Evolutionary conservation across 1,140 invertebrate species (phyloP).

Genomic region (Schlechtendalia chinensis): DNA sequence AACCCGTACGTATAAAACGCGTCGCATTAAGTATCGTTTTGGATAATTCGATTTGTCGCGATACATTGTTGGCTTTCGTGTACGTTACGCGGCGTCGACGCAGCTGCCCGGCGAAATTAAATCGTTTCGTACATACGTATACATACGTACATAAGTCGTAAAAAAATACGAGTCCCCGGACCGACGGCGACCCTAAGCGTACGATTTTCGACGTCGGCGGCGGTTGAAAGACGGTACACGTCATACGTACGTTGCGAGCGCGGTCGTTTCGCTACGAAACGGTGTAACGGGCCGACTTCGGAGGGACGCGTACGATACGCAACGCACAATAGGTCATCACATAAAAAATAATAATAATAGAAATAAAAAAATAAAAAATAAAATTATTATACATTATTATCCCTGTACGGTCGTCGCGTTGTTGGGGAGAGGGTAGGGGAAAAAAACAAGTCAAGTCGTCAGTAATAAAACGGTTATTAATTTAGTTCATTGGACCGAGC

Average conservation of each 20-base stretch:
- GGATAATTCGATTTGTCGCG: too few species aligned
- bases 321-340: conserved; percentile 35
- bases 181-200: neutral
- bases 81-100: too few species aligned
- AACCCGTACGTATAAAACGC: too few species aligned
- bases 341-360: conserved; percentile 20
- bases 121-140: too few species aligned
- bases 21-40: too few species aligned
- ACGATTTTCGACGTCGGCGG: conserved; percentile 3
- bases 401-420: neutral
- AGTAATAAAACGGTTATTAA: conserved; percentile 48
- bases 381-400: conserved; percentile 37
- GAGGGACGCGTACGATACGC: neutral
- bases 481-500: conserved; percentile 36
- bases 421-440: too few species aligned
- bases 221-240: neutral
- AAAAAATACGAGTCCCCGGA: neutral
- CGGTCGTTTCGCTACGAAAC: conserved; percentile 23
- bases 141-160: too few species aligned
- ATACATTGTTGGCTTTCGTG: too few species aligned
- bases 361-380: neutral
- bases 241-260: neutral
- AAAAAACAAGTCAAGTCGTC: conserved; percentile 11
- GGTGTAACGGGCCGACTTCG: neutral
- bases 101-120: too few species aligned